Evolutionary conservation across 2,113 vertebrate species (phyloP).

Genomic region (Anarrhichthys ocellatus): DNA sequence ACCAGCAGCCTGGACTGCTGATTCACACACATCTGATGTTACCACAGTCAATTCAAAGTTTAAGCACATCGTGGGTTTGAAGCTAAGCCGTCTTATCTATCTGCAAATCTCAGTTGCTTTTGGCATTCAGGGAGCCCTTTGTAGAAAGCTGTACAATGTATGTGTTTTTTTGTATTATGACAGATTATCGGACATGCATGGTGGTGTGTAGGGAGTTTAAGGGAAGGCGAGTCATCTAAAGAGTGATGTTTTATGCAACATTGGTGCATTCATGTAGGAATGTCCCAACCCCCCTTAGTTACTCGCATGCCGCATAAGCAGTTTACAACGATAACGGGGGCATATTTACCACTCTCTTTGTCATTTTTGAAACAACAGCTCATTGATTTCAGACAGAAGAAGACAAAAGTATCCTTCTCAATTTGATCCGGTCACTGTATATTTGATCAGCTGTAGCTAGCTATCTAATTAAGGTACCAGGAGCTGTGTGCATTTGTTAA

Average conservation of each 20-base stretch:
- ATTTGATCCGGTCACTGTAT: neutral
- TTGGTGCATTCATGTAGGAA: neutral
- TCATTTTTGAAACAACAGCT: neutral
- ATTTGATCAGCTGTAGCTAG: constrained; percentile 20
- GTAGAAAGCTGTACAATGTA: constrained; percentile 6
- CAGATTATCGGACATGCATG: neutral
- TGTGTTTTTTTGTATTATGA: constrained; percentile 29
- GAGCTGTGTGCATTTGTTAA: neutral
- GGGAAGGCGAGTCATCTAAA: neutral
- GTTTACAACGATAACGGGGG: neutral
- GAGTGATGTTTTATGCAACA: neutral
- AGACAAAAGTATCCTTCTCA: neutral
- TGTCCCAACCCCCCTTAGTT: neutral
- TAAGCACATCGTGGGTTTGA: constrained; percentile 28
- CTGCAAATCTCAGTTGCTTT: constrained; percentile 39
- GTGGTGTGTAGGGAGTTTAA: neutral
- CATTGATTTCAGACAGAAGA: neutral
- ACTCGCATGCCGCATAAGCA: neutral
- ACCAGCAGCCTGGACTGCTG: constrained; percentile 11
- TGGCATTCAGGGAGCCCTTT: constrained; percentile 16
- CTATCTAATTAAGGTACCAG: constrained; percentile 8
- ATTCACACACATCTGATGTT: constrained; percentile 34
- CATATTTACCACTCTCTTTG: neutral
- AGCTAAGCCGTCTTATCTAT: constrained; percentile 38
- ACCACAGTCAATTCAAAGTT: constrained; percentile 39